These are phyloP conservation scores for Bombus affinis DNA, from an alignment of 1,140 invertebrate genomes.

Conservation along the genomic window DNA sequence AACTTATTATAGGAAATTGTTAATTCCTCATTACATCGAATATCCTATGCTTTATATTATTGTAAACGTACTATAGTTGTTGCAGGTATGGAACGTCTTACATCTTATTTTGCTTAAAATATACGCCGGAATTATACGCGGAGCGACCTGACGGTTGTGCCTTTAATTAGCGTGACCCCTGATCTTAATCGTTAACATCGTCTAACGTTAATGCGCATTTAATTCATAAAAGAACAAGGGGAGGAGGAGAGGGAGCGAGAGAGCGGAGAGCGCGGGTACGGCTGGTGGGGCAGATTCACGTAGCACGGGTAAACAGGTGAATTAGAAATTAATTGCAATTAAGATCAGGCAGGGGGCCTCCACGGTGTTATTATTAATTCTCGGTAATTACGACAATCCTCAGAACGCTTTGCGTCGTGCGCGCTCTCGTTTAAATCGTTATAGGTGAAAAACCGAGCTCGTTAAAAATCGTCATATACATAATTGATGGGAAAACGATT, in stretches of 20 bases:
- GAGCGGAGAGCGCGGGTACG: neutral
- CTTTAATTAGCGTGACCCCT: slow-evolving; percentile 60
- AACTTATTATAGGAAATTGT: neutral
- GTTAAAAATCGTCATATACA: too few species aligned
- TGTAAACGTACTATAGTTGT: neutral
- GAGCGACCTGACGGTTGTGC: slow-evolving; percentile 37
- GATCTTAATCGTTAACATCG: slow-evolving; percentile 55
- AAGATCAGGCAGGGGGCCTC: slow-evolving; percentile 9
- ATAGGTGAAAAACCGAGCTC: too few species aligned
- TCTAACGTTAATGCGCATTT: slow-evolving; percentile 59
- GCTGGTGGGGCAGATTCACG: neutral
- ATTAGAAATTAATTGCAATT: slow-evolving; percentile 45
- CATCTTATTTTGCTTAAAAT: slow-evolving; percentile 44
- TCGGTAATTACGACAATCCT: slow-evolving; percentile 29
- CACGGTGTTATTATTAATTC: slow-evolving; percentile 17
- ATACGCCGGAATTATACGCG: slow-evolving; percentile 51
- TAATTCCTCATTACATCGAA: neutral
- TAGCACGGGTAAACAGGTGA: slow-evolving; percentile 14
- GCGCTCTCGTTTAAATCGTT: slow-evolving; percentile 4
- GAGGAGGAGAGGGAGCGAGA: neutral
- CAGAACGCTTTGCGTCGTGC: neutral
- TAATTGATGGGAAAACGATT: too few species aligned
- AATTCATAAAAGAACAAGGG: slow-evolving; percentile 47
- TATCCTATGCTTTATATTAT: neutral
- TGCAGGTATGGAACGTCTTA: neutral